Conservation (phyloP, 2,888 invertebrate species). For the Andrena camellia region DNA sequence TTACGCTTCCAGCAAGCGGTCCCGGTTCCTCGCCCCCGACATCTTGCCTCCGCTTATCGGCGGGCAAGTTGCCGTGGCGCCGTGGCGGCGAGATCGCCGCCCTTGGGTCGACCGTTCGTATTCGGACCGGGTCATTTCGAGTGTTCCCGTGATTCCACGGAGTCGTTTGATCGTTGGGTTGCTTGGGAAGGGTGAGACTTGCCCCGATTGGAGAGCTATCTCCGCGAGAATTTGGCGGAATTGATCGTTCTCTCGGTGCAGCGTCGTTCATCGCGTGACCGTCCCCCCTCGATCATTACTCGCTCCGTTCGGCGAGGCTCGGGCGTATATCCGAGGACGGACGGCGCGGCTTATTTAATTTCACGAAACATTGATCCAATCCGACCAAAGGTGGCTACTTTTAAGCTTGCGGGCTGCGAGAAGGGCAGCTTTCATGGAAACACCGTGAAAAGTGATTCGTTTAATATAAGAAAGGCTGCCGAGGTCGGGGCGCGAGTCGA, state of each 20-base stretch:
- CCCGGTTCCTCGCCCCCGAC: not conserved
- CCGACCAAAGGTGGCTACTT: not conserved
- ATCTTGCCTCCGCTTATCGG: slow-evolving; percentile 13
- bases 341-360: slow-evolving; percentile 11
- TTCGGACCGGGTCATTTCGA: not conserved
- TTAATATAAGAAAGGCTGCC: slow-evolving; percentile 3
- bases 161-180: slow-evolving; percentile 21
- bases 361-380: slow-evolving; percentile 11
- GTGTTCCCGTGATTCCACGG: slow-evolving; percentile 7
- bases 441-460: not conserved
- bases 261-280: not conserved
- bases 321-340: not conserved
- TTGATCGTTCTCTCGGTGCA: not conserved
- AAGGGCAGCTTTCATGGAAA: not conserved
- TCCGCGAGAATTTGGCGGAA: too few relatives aligned
- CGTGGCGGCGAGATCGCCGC: slow-evolving; percentile 17
- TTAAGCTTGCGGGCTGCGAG: slow-evolving; percentile 2
- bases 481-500: not conserved
- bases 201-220: too few relatives aligned
- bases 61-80: slow-evolving; percentile 16
- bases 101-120: not conserved
- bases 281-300: not conserved
- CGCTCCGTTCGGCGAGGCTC: not conserved
- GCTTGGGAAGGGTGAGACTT: not conserved
- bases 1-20: not conserved